A percentile compares a stretch with the other conserved stretches of the same genome.
Evolutionary conservation across 1,140 invertebrate genomes (phyloP).

Genomic region (Oryzaephilus surinamensis): DNA sequence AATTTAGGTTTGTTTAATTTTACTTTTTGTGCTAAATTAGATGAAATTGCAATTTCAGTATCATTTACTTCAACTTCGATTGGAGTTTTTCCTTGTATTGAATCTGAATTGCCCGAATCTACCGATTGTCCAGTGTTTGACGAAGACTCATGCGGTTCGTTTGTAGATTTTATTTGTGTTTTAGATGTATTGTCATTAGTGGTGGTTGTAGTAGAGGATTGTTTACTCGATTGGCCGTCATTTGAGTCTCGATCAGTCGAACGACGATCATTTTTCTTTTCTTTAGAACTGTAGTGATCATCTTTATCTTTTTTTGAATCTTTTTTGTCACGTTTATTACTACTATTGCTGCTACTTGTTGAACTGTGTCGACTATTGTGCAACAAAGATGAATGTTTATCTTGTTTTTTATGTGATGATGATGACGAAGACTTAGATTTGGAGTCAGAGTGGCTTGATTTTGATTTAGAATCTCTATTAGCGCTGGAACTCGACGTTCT

Average conservation of each 20-base stretch:
- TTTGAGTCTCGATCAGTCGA: constrained; percentile 49
- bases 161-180: constrained; percentile 3
- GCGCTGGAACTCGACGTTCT: too few relatives aligned
- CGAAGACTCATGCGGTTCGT: constrained; percentile 2
- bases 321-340: constrained; percentile 18
- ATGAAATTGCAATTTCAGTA: constrained; percentile 5
- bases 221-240: constrained; percentile 34
- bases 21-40: constrained; percentile 7
- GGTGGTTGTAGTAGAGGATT: constrained; percentile 13
- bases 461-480: constrained; percentile 15
- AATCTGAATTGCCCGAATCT: constrained; percentile 31
- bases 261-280: constrained; percentile 38
- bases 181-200: constrained; percentile 14
- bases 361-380: constrained; percentile 24
- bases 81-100: constrained; percentile 5
- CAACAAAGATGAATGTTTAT: too few relatives aligned
- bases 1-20: constrained; percentile 47
- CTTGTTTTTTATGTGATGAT: constrained; percentile 32
- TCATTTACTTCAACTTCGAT: neutral
- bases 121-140: too few relatives aligned
- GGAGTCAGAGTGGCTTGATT: constrained; percentile 14
- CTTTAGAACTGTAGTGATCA: constrained; percentile 45
- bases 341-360: constrained; percentile 13
- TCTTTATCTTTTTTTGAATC: constrained; percentile 30
- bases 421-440: constrained; percentile 19